Conservation (phyloP, 2,113 vertebrate genomes). For the Podarcis raffonei region DNA sequence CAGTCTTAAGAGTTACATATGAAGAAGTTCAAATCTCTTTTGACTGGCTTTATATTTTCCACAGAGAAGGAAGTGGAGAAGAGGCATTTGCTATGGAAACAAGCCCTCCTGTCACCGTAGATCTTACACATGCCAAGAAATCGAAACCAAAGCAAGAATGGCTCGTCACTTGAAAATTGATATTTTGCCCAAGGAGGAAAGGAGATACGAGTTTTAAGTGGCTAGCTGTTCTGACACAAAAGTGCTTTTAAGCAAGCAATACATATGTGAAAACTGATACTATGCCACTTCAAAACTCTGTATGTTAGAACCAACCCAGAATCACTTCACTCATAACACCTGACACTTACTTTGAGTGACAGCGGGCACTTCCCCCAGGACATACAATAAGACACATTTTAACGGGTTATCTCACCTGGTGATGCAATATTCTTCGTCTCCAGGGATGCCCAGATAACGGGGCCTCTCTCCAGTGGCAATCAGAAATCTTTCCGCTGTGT, state of each 20-base stretch:
- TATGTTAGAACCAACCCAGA: background rate
- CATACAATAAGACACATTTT: background rate
- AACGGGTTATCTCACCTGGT: conserved; percentile 76
- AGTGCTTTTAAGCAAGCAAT: background rate
- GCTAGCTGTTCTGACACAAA: background rate
- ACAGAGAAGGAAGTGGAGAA: background rate
- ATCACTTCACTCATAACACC: background rate
- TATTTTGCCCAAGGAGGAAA: background rate
- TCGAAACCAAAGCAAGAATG: background rate
- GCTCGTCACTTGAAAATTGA: too few relatives aligned
- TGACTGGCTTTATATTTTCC: background rate
- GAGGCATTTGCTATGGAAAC: background rate
- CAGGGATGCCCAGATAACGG: conserved; percentile 79
- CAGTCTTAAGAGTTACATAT: background rate
- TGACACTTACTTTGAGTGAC: too few relatives aligned
- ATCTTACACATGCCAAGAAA: background rate
- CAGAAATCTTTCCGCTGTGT: conserved; percentile 81
- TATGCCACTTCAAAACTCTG: background rate
- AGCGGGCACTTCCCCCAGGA: background rate
- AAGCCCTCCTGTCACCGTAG: background rate
- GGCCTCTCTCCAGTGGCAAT: conserved; percentile 84
- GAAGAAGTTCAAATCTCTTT: background rate
- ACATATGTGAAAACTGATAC: background rate
- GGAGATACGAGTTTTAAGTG: background rate
- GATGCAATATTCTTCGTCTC: conserved; percentile 84